Base-by-base conservation (phyloP, 2,888 invertebrate species). In the Laspeyria flexula region DNA sequence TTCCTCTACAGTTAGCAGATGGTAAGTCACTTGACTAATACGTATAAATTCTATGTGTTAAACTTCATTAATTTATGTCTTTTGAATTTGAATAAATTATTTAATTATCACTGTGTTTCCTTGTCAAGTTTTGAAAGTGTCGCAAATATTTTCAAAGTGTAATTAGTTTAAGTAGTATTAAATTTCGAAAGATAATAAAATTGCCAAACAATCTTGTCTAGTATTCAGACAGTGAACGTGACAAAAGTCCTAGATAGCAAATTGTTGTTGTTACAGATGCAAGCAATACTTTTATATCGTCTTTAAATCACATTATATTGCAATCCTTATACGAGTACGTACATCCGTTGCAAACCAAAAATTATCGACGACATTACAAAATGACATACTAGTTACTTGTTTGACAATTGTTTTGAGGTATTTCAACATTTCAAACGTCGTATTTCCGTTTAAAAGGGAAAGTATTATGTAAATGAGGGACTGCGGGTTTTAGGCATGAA, bases 371-470 rank as follows among this genome's bases (percentile, higher is more conserved):
- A 50, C 68, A 61, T 59, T 40, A 48, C 55, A 53, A 64, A 71
- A 70, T 73, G 43, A 63, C 60, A 72, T 70, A 76, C 68, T 60
- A 53, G 66, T 65, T 63, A 65, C 69, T 71, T 62, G 45, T 62
- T 44, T 57, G 74, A 70, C 65, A 65, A 64, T 54, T 57, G 64
- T 72, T 70, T 60, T 63, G 51, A 67, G 67, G 71, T 71, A 75
- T 78, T 78, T 81, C 78, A 72, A 71, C 75, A 77, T 59, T 40
- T 51, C 68, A 77, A 77, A 73, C 75, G 71, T 58, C 70, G n/a
- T 64, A 66, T 85, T 83, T 86, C 85, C 83, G 82, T 74, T 75
- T 55, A 65, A 72, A 76, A 81, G 79, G 75, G 83, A 83, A 85
- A 84, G 80, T 70, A 35, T 66, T 75, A 79, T 78, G 77, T 64